Evolutionary conservation across 1,140 invertebrate genomes (phyloP), one percentile per base, ranked within the genome.

Genomic region (Drosophila santomea): DNA sequence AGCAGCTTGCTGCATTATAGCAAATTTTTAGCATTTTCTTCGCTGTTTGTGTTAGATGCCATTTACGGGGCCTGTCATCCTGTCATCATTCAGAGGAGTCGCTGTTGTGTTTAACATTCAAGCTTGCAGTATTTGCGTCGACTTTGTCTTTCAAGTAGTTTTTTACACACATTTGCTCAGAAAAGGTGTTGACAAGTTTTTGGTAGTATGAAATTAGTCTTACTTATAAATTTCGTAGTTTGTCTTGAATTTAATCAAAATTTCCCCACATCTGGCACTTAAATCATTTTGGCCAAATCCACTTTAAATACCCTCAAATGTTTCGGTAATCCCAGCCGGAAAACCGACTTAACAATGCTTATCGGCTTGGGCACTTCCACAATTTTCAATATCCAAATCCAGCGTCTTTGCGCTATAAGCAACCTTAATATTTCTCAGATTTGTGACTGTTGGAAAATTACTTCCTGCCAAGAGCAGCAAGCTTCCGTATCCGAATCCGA

Each of bases 81-180:
- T 56, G 48, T 25, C 66, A 32, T 32, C 64, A 52, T 63, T 69
- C 59, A 41, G 54, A 58, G 61, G 35, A 79, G 75, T 68, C 43
- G 48, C 77, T 61, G 59, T 83, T 75, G 72, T 78, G 80, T 83
- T 78, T 83, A 78, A 83, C 80, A 83, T 84, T 84, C 82, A 50
- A 78, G 71, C 57, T 76, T 61, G 17, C 55, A 50, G 71, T 76
- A 83, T 84, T 84, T 83, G 63, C 76, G 80, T 75, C 80, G 75
- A 59, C 66, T 73, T 71, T 45, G 67, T 68, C 35, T 15, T 38
- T 36, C 41, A 55, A 3, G 23, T n/a, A 3, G 15, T 3, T 36
- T 64, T 38, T 0, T 32, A 32, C 35, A 12, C 66, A 67, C 20
- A 32, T 68, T 61, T 25, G 38, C 35, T 32, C 61, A 15, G 38